These are phyloP conservation scores for Uropsilus gracilis DNA, from an alignment of 2,113 vertebrate species.

Conservation along the genomic window DNA sequence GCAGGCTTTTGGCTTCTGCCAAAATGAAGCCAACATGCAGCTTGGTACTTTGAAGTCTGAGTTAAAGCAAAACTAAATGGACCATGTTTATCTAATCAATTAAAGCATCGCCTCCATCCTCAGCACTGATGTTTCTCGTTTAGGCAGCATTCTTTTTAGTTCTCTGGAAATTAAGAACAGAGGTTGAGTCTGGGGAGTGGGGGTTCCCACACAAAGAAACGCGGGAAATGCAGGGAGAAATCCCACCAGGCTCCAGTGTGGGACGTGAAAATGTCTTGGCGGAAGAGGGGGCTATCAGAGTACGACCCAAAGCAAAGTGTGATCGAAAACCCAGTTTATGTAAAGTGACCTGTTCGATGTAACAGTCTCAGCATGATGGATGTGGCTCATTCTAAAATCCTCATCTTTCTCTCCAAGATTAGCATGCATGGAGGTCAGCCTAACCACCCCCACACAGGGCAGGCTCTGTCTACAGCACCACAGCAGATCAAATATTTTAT, in stretches of 20 bases:
- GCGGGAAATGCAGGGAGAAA: neutral
- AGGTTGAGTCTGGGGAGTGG: conserved; percentile 40
- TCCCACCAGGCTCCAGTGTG: conserved; percentile 24
- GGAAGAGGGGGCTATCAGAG: neutral
- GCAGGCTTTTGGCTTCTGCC: conserved; percentile 72
- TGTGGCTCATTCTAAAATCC: neutral
- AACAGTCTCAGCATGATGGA: neutral
- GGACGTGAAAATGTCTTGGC: neutral
- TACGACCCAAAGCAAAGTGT: conserved; percentile 32
- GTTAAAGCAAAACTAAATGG: conserved; percentile 78
- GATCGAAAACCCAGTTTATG: conserved; percentile 34
- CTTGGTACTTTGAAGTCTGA: conserved; percentile 75
- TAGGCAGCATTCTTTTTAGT: conserved; percentile 62
- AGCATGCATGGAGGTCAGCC: neutral
- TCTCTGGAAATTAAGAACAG: conserved; percentile 78
- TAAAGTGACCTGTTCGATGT: conserved; percentile 15
- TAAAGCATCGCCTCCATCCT: conserved; percentile 66
- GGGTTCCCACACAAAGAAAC: conserved; percentile 37
- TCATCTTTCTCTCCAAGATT: conserved; percentile 27
- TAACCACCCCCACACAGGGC: neutral
- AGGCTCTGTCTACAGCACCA: neutral
- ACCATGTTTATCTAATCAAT: conserved; percentile 80
- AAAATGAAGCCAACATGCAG: conserved; percentile 75
- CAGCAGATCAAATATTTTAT: neutral
- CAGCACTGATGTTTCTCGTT: conserved; percentile 75